Base-by-base conservation (phyloP, 2,888 invertebrate genomes). In the Galerucella nymphaeae region DNA sequence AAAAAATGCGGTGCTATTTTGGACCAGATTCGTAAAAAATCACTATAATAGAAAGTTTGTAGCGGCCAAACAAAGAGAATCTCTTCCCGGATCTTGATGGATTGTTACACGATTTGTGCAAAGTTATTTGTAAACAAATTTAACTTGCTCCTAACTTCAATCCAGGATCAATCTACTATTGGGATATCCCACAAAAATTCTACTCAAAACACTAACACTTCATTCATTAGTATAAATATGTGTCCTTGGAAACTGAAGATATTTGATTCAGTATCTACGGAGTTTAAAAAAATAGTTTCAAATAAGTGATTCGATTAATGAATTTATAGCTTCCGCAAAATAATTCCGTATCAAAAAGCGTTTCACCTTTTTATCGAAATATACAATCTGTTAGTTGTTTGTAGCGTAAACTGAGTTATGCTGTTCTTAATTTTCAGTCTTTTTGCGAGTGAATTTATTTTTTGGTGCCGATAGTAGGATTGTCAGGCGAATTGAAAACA, bases 1-100 rank as follows among this genome's bases (percentile, higher is more conserved):
- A 20, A 66, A 64, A 64, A 53, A 53, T 66, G 55, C n/a, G 57
- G 14, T n/a, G 42, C 16, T 38, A 42, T 66, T 66, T 66, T 57
- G 13, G 38, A 9, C 13, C n/a, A 66, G n/a, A n/a, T 55, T 16
- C 20, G 16, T 42, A 8, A 63, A 45, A n/a, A 41, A 53, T 55
- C 55, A 2, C n/a, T 11, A 16, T 18, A 11, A 55, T 66, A 57
- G 42, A 41, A 55, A 66, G 20, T 18, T 55, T 20, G 2, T 55
- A 55, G 13, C 16, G 18, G 30, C 30, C 10, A 18, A 55, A 55
- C n/a, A 55, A 16, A 20, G 18, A 6, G 55, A 55, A 18, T 45
- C 45, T 45, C 14, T 45, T 6, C 13, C 5, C 11, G 2, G 45
- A 45, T 45, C 45, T 45, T 14, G 8, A 5, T 45, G 45, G 45